A percentile compares a stretch with the other conserved stretches of the same genome.
Conservation (phyloP, 2,113 vertebrate species). For the Ictalurus furcatus region DNA sequence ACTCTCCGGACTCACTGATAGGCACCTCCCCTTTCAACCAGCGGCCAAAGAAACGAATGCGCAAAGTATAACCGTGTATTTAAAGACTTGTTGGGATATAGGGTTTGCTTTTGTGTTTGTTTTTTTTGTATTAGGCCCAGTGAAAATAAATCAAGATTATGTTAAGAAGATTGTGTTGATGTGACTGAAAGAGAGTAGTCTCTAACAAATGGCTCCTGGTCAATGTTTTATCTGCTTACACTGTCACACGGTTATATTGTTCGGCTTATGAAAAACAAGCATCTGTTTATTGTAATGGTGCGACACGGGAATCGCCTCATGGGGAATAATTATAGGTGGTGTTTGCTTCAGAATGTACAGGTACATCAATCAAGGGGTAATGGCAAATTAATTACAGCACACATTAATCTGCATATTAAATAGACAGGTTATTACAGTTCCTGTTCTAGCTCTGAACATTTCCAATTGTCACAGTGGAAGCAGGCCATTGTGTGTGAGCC, state of each 20-base stretch:
- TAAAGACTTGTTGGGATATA: neutral
- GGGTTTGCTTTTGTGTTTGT: neutral
- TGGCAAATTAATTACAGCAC: constrained; percentile 72
- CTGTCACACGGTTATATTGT: constrained; percentile 37
- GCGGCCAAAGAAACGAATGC: constrained; percentile 88
- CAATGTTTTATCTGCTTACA: constrained; percentile 37
- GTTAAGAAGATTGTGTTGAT: neutral
- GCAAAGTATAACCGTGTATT: constrained; percentile 80
- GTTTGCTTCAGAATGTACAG: constrained; percentile 59
- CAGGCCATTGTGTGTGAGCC: constrained; percentile 37
- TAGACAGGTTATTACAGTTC: constrained; percentile 52
- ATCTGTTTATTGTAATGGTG: constrained; percentile 70
- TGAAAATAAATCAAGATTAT: neutral
- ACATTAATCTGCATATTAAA: constrained; percentile 66
- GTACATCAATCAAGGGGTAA: constrained; percentile 67
- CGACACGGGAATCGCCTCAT: constrained; percentile 61
- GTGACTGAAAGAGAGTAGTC: neutral
- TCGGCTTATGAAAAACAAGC: constrained; percentile 59
- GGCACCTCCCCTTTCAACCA: constrained; percentile 93
- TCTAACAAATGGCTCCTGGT: constrained; percentile 21
- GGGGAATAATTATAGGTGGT: constrained; percentile 65
- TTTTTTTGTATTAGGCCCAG: neutral
- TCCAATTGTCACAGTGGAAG: constrained; percentile 24
- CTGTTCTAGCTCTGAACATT: constrained; percentile 24
- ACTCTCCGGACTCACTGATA: constrained; percentile 93